Evolutionary conservation across 2,888 invertebrate genomes (phyloP), one percentile per base, ranked within the genome.

Genomic region (Lucinisca nassula): DNA sequence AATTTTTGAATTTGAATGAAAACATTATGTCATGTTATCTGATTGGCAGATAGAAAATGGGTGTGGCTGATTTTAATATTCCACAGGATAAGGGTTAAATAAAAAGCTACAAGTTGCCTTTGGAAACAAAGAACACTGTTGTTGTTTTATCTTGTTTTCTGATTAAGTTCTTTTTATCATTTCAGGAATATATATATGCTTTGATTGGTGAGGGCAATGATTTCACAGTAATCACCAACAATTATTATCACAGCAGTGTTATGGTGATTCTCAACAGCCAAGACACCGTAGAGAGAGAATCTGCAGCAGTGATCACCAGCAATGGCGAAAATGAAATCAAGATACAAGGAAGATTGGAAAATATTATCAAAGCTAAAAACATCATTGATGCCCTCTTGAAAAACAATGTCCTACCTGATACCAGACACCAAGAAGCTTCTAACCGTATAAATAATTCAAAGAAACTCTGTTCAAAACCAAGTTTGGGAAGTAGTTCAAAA

Each of bases 171-270:
- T n/a, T 77, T 51, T 40, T 78, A 70, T 81, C 12, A 45, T 93
- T 92, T 40, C 90, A 93, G 93, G 90, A 75, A 32, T 93, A 92
- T 72, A 84, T 93, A 12, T 76, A 86, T 70, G 89, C 92, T 55
- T 79, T 90, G n/a, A 73, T 88, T n/a, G 90, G 83, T 3, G 89
- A 90, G 32, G 87, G 91, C 12, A 45, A 81, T 10, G 84, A 88
- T 24, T 89, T 90, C 55, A 84, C 77, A 24, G 81, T 85, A 8
- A 72, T 85, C 30, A 82, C 87, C 3, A 67, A 83, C 38, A 82
- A 38, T n/a, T 88, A 90, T 45, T 75, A 88, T 6, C 73, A 67
- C 10, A 79, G 82, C 70, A 67, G 85, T 27, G 88, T 92, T 38
- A 88, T 82, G 38, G 92, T 92, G 91, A 91, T 93, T 61, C 76